Evolutionary conservation across 64 coral and sea anemone species (phyloP), one percentile per base, ranked within the genome.

Genomic region (Stichodactyla helianthus): DNA sequence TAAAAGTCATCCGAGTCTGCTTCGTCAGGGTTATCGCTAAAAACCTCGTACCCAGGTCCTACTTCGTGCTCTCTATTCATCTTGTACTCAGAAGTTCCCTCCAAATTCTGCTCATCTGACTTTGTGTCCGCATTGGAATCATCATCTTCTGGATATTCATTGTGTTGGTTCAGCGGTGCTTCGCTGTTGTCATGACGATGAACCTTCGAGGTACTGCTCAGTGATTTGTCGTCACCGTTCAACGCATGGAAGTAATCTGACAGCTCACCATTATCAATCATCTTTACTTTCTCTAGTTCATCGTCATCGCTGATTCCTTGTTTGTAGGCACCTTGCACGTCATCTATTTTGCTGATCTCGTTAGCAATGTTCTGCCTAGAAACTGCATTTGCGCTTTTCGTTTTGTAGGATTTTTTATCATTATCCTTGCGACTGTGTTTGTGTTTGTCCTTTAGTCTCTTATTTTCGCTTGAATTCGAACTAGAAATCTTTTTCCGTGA

Each of bases 211-310:
- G 20, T 89, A 77, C 54, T 8, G 9, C 14, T 13, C 5, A 17
- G 2, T 25, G 44, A 17, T 28, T 58, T 59, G 6, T 84, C 85
- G 6, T 97, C 81, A 19, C 87, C 94, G 26, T 97, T 97, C 28
- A 97, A 76, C 10, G 94, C 91, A n/a, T 97, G 88, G 84, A 97
- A 97, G 76, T 97, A 97, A 76, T 97, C 89, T 53, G 85, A 88
- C 13, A 97, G 80, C n/a, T 91, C 86, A 0, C 85, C 92, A n/a
- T 88, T 88, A 59, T 97, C 94, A 53, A 97, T 90, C 82, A 87
- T 89, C 4, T 61, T 97, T 4, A 97, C 88, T 86, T 90, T 77
- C 6, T 87, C 88, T 7, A 97, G 71, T 7, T 82, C 79, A 17
- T 82, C 52, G 26, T 87, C 89, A 15, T 18, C 17, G 23, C 50